A percentile compares a stretch with the other conserved stretches of the same genome.
Conservation (phyloP, 1,140 invertebrate genomes). For the Drosophila ohnishii region DNA sequence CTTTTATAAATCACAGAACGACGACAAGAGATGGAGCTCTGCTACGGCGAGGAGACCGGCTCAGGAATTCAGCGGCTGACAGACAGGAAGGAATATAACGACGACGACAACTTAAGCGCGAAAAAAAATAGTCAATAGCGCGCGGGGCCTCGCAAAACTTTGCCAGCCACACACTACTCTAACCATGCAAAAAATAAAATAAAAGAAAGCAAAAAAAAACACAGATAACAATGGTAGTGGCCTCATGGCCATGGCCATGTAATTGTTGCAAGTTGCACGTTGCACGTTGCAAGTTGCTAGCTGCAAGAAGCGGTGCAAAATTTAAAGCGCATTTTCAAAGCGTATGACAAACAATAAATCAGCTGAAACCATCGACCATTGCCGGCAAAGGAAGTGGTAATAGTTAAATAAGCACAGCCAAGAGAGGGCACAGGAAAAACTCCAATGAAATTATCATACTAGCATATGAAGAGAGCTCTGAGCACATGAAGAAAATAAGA, state of each 20-base stretch:
- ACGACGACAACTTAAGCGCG: constrained; percentile 78
- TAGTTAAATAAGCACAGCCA: constrained; percentile 72
- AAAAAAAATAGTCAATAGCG: constrained; percentile 77
- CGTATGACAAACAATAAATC: constrained; percentile 81
- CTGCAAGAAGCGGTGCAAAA: constrained; percentile 65
- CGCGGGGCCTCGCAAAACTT: constrained; percentile 23
- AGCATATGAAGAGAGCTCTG: constrained; percentile 25
- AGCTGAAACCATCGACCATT: constrained; percentile 69
- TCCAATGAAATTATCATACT: constrained; percentile 77
- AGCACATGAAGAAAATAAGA: constrained; percentile 38
- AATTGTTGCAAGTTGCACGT: constrained; percentile 71
- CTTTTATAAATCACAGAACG: constrained; percentile 80
- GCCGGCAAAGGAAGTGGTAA: constrained; percentile 71
- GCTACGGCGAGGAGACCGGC: constrained; percentile 47
- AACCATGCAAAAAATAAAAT: constrained; percentile 53
- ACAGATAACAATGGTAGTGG: constrained; percentile 72
- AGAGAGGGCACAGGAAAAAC: constrained; percentile 37
- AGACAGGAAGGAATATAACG: constrained; percentile 81
- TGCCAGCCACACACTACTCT: constrained; percentile 35
- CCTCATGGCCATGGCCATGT: constrained; percentile 68
- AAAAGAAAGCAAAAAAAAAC: constrained; percentile 23
- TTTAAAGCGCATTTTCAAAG: constrained; percentile 80
- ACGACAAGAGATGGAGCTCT: constrained; percentile 50
- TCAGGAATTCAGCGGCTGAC: constrained; percentile 63
- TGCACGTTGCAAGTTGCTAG: constrained; percentile 31